Conservation (phyloP, 2,797 vertebrate genomes). For the Thalassophryne amazonica region DNA sequence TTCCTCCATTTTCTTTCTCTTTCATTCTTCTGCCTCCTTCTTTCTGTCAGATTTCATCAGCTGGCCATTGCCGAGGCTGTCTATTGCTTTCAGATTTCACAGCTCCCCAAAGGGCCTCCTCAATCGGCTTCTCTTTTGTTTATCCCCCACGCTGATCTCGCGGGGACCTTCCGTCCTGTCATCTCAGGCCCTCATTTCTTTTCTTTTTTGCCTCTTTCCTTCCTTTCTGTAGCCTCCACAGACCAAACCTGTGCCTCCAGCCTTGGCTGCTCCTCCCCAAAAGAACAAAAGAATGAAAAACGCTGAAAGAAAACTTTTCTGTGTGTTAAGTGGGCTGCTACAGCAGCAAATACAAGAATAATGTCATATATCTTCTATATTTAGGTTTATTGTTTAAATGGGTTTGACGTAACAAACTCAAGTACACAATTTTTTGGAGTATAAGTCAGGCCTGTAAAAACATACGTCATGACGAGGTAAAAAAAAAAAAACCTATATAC, state of each 20-base stretch:
- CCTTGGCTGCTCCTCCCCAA: not conserved
- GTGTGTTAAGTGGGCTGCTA: not conserved
- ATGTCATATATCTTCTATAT: no score
- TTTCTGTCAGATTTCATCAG: constrained; percentile 64
- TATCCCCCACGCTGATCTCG: constrained; percentile 18
- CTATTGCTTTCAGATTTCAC: constrained; percentile 63
- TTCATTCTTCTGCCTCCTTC: not conserved
- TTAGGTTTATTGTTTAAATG: no score
- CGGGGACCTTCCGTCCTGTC: constrained; percentile 25
- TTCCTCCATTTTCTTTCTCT: not conserved
- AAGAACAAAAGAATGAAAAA: not conserved
- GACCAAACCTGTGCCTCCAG: not conserved
- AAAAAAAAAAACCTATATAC: no score
- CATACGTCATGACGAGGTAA: no score
- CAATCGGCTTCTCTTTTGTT: constrained; percentile 46
- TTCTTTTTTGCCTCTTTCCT: not conserved
- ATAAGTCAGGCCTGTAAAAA: no score
- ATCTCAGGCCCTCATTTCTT: constrained; percentile 22
- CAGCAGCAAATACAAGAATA: not conserved
- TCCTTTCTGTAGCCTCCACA: constrained; percentile 15
- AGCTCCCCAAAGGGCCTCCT: constrained; percentile 39
- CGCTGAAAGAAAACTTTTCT: constrained; percentile 6
- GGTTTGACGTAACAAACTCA: no score
- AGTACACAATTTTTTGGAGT: no score
- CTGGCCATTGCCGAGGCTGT: constrained; percentile 14